Percentiles rank a stretch among this genome's conserved stretches.
Evolutionary conservation across 2,888 invertebrate genomes (phyloP).

Genomic region (Helleia helle): DNA sequence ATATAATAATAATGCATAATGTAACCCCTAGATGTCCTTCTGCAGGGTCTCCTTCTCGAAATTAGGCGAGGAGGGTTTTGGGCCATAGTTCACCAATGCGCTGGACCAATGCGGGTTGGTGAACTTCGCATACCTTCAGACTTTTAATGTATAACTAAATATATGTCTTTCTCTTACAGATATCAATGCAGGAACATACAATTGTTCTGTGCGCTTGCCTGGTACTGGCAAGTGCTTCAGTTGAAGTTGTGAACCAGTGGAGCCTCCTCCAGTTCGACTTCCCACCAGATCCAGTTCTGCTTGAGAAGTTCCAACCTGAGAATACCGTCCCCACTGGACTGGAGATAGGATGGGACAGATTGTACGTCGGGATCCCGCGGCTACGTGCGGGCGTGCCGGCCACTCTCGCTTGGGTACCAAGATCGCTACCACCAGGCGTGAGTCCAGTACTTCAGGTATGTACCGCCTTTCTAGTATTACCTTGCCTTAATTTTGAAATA

Average conservation of each 20-base stretch:
- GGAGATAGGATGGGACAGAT: constrained; percentile 79
- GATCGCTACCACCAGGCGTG: constrained; percentile 76
- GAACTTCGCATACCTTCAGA: too few relatives aligned
- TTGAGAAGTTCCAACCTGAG: constrained; percentile 78
- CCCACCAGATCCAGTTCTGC: constrained; percentile 73
- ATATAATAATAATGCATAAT: too few relatives aligned
- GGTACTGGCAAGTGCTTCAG: constrained; percentile 47
- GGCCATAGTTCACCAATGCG: too few relatives aligned
- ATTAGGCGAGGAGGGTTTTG: too few relatives aligned
- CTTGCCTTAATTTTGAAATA: too few relatives aligned
- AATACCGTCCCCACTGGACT: constrained; percentile 85
- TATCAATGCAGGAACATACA: background rate
- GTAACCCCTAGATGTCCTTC: too few relatives aligned
- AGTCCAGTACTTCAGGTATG: constrained; percentile 79
- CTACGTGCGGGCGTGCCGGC: constrained; percentile 84
- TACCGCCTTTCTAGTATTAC: background rate
- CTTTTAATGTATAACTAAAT: too few relatives aligned
- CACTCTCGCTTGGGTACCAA: constrained; percentile 80
- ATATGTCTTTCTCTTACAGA: background rate
- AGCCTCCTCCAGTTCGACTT: constrained; percentile 79
- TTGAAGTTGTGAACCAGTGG: constrained; percentile 82
- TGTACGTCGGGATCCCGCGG: constrained; percentile 85
- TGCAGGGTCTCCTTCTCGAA: too few relatives aligned
- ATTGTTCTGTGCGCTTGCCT: constrained; percentile 31
- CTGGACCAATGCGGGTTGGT: too few relatives aligned